These are phyloP conservation scores for Zaprionus lachaisei DNA, from an alignment of 1,140 invertebrate species.

Conservation along the genomic window DNA sequence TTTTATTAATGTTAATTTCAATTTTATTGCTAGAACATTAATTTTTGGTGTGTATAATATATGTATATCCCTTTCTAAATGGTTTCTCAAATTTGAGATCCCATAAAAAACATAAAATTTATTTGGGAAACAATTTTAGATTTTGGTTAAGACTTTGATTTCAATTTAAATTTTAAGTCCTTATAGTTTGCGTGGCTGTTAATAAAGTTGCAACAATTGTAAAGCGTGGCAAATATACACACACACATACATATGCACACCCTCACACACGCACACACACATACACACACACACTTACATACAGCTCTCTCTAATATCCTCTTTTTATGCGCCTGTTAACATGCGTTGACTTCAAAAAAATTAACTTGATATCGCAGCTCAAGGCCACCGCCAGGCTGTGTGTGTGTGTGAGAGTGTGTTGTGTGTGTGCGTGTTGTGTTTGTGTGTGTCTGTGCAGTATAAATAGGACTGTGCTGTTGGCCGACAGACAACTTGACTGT, in stretches of 20 bases:
- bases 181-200: too few species aligned
- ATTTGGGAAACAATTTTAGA: too few species aligned
- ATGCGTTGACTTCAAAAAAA: slow-evolving; percentile 25
- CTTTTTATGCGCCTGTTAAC: slow-evolving; percentile 9
- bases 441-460: not conserved
- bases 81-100: too few species aligned
- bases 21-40: too few species aligned
- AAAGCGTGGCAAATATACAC: not conserved
- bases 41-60: too few species aligned
- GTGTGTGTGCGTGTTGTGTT: not conserved
- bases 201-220: slow-evolving; percentile 13
- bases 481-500: not conserved
- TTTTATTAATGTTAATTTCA: too few species aligned
- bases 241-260: slow-evolving; percentile 9
- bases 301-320: slow-evolving; percentile 18
- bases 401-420: not conserved
- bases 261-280: too few species aligned
- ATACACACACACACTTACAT: not conserved
- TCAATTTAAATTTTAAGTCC: not conserved
- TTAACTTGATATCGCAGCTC: slow-evolving; percentile 41
- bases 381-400: slow-evolving; percentile 30
- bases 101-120: rapidly evolving
- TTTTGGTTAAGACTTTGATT: not conserved
- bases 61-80: too few species aligned
- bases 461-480: not conserved